phyloP scores from a whole-genome alignment of 2,113 vertebrate genomes.

The Nyctereutes procyonoides region DNA sequence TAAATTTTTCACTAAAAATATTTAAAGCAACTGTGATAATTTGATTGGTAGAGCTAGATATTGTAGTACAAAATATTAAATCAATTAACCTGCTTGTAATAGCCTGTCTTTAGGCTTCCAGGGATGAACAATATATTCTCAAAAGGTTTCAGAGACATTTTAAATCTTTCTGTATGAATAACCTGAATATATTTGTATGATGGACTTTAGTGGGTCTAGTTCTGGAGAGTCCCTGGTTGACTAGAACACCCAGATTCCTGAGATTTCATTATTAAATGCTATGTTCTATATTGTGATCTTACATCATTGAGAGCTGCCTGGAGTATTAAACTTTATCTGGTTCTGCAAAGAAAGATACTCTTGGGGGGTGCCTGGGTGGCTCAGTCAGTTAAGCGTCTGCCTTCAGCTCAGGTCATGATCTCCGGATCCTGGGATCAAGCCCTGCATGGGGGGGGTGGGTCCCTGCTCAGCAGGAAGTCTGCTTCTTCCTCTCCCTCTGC shows the following conservation, averaged over 20 bases:
- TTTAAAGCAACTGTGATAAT: neutral
- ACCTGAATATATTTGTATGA: neutral
- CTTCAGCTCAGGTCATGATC: too few relatives aligned
- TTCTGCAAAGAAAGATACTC: neutral
- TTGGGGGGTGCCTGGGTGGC: neutral
- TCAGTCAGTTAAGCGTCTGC: too few relatives aligned
- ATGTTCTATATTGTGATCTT: neutral
- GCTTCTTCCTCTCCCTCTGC: too few relatives aligned
- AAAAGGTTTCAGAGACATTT: neutral
- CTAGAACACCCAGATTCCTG: neutral
- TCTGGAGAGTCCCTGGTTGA: neutral
- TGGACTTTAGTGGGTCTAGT: neutral
- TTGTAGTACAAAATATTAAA: neutral
- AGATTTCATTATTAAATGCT: conserved; percentile 4
- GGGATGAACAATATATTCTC: neutral
- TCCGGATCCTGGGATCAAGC: too few relatives aligned
- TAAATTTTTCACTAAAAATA: neutral
- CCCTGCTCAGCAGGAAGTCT: too few relatives aligned
- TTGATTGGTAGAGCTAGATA: neutral
- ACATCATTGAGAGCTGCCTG: neutral
- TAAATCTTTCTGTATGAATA: neutral
- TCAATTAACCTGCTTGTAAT: neutral
- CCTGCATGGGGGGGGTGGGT: too few relatives aligned
- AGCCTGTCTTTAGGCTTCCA: neutral
- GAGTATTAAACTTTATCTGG: neutral